phyloP scores from a whole-genome alignment of 1,140 invertebrate genomes.

The Eulimnadia texana region DNA sequence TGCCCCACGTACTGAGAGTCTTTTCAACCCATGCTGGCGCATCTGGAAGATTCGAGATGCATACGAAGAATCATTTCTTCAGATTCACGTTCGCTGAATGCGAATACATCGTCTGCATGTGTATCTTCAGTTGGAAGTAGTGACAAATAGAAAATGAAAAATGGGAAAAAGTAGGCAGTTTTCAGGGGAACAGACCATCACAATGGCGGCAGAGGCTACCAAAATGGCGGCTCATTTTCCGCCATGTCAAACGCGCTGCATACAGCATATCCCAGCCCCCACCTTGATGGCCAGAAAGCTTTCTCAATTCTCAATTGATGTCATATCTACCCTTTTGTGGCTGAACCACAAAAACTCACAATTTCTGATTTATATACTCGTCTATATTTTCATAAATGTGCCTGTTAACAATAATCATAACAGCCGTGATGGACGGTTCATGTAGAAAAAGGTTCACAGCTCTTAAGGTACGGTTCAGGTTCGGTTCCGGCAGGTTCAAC shows the following conservation, averaged over 20 bases:
- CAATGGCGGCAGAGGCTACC: not conserved
- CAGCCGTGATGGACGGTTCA: not conserved
- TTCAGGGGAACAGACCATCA: not conserved
- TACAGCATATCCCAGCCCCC: too few relatives aligned
- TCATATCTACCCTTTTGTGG: not conserved
- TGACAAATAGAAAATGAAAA: not conserved
- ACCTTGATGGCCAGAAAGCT: not conserved
- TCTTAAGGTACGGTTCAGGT: too few relatives aligned
- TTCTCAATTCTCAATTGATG: not conserved
- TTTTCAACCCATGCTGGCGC: too few relatives aligned
- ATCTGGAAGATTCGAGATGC: too few relatives aligned
- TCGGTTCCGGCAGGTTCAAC: too few relatives aligned
- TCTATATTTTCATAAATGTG: not conserved
- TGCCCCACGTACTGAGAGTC: too few relatives aligned
- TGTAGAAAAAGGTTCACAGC: not conserved
- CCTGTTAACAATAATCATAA: not conserved
- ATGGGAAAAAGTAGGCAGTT: not conserved
- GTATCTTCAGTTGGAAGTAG: not conserved
- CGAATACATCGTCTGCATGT: not conserved
- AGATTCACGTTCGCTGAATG: too few relatives aligned
- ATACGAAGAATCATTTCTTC: too few relatives aligned
- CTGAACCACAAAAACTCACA: not conserved
- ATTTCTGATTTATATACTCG: not conserved
- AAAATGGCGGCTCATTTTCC: not conserved
- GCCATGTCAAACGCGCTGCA: not conserved